A percentile compares a stretch with the other conserved stretches of the same genome.
Conservation (phyloP, 2,797 vertebrate species). For the Menidia menidia region DNA sequence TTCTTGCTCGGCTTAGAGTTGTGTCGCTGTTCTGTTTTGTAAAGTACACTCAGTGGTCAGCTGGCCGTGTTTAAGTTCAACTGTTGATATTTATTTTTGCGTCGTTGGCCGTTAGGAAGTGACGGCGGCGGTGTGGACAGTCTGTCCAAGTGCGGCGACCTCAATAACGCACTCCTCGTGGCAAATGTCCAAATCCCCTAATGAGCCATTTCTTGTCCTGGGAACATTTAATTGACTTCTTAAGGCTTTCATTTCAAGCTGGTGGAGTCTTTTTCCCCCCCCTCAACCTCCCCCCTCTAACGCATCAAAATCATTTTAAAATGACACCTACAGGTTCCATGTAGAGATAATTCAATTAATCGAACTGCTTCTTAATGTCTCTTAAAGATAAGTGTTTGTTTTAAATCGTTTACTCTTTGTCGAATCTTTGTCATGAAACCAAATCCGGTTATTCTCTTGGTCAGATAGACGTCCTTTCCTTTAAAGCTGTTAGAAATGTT, state of each 20-base stretch:
- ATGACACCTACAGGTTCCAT: background rate
- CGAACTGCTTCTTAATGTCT: background rate
- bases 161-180: constrained; percentile 48
- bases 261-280: background rate
- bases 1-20: constrained; percentile 26
- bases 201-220: constrained; percentile 20
- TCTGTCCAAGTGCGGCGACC: constrained; percentile 48
- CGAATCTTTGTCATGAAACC: too few relatives aligned
- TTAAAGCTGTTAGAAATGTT: background rate
- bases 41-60: background rate
- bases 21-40: background rate
- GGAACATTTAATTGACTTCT: constrained; percentile 30
- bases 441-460: too few relatives aligned
- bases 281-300: background rate
- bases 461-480: background rate
- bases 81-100: constrained; percentile 64
- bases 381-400: background rate
- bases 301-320: background rate
- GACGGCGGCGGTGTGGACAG: constrained; percentile 21
- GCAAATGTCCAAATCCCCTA: constrained; percentile 47
- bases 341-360: background rate
- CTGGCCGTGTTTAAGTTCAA: constrained; percentile 54
- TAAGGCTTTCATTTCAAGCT: background rate
- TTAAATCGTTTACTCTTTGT: too few relatives aligned
- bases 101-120: constrained; percentile 48